Base-by-base conservation (phyloP, 2,797 vertebrate genomes). In the Gymnodraco acuticeps region DNA sequence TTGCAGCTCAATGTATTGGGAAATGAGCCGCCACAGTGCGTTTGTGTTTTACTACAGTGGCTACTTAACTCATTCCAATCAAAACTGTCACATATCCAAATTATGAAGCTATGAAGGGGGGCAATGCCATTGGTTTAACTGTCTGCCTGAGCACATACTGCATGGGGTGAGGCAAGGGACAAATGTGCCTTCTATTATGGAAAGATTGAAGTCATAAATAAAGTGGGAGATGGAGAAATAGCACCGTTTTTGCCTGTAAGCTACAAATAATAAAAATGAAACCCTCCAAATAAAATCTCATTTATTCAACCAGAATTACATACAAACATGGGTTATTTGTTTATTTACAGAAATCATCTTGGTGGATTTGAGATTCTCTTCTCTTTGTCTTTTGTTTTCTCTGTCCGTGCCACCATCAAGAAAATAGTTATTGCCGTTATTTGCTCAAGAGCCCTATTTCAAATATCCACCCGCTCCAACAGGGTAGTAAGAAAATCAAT, bases 401-500 rank as follows among this genome's bases (percentile, higher is more conserved):
- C 43, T 80, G 75, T 72, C 46, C 55, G 31, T 67, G 3, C 48
- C 64, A 5, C 77, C 70, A 78, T 83, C 78, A 76, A 64, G 46
- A 80, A 87, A 88, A 89, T 81, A 87, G 73, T 90, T 90, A 91
- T 93, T 87, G 85, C 82, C n/a, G 61, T 89, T 92, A 87, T 92
- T 93, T 91, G 78, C 88, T 92, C 85, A 81, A 89, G 89, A 89
- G 89, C 82, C 87, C 71, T 86, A 83, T 94, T 94, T 92, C 84
- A 94, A 88, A 94, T 89, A 91, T 89, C 86, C 87, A 91, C 83
- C 85, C 72, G 66, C 87, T 93, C 81, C 77, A 86, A 91, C 93
- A 86, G 85, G 86, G 86, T 90, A 86, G 87, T 17, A 16, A 77
- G 87, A 91, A 95, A 95, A 95, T 95, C 93, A 87, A 95, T 95